Evolutionary conservation across 2,888 invertebrate species (phyloP).

Genomic region (Meandrusa payeni): DNA sequence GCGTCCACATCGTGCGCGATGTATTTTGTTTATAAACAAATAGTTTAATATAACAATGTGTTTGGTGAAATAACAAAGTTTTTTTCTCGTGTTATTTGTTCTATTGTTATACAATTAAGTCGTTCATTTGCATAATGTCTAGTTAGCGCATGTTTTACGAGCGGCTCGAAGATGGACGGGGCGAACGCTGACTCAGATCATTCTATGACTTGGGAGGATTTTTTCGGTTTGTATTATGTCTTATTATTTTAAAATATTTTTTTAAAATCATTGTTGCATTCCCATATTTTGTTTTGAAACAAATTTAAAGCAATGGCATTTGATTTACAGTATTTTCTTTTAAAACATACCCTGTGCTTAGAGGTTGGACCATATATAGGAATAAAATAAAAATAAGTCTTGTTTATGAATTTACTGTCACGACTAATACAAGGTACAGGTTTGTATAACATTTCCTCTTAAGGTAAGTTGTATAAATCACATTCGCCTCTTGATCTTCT

Average conservation of each 20-base stretch:
- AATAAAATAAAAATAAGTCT: constrained; percentile 5
- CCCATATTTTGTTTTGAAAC: too few species aligned
- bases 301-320: too few species aligned
- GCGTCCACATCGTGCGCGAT: constrained; percentile 42
- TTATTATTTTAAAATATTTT: too few species aligned
- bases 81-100: constrained; percentile 27
- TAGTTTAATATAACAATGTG: constrained; percentile 30
- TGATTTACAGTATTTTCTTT: too few species aligned
- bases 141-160: constrained; percentile 41
- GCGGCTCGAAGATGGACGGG: constrained; percentile 71
- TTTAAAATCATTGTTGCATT: too few species aligned
- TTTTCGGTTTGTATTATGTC: constrained; percentile 80
- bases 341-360: too few species aligned
- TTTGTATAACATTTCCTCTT: constrained; percentile 61
- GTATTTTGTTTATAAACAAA: constrained; percentile 70
- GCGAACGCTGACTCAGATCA: constrained; percentile 83
- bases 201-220: constrained; percentile 87
- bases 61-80: constrained; percentile 28
- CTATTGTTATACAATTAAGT: constrained; percentile 19
- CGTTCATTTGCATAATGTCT: constrained; percentile 37
- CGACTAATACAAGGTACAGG: constrained; percentile 49
- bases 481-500: constrained; percentile 44
- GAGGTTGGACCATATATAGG: too few species aligned
- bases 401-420: constrained; percentile 46
- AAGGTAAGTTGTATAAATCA: constrained; percentile 44